phyloP scores from a whole-genome alignment of 2,113 vertebrate genomes.

The Abramis brama region DNA sequence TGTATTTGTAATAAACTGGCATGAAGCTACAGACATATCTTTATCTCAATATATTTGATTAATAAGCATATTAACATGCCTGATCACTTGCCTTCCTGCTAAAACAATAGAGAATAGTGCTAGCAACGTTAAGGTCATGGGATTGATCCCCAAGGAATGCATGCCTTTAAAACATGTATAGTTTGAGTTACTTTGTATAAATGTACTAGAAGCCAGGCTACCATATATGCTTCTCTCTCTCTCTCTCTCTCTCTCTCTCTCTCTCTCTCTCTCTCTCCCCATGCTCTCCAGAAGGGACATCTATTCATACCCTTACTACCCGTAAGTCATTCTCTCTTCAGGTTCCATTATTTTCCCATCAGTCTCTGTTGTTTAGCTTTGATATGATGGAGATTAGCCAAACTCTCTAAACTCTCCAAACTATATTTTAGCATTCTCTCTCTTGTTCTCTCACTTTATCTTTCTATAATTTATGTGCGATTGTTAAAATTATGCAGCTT shows the following conservation, averaged over 20 bases:
- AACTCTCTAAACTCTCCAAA: neutral
- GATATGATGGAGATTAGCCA: neutral
- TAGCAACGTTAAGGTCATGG: neutral
- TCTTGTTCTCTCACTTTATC: neutral
- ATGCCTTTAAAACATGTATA: neutral
- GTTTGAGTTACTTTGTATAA: neutral
- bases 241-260: slow-evolving; percentile 3
- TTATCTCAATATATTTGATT: neutral
- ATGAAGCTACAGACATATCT: neutral
- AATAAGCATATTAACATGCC: neutral
- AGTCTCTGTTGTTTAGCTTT: slow-evolving; percentile 16
- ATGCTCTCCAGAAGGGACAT: slow-evolving; percentile 91
- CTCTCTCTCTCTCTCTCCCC: slow-evolving; percentile 43
- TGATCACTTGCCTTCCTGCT: neutral
- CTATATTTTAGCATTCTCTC: neutral
- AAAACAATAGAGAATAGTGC: neutral
- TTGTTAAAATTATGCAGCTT: neutral
- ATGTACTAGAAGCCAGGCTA: neutral
- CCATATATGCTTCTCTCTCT: neutral
- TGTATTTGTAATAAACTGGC: neutral
- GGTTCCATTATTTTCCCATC: slow-evolving; percentile 60
- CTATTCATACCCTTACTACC: slow-evolving; percentile 97
- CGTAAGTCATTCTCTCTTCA: slow-evolving; percentile 83
- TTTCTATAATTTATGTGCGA: neutral
- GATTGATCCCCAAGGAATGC: neutral